These are phyloP conservation scores for Pseudorectes ferrugineus DNA, from an alignment of 2,113 vertebrate genomes.

Conservation along the genomic window DNA sequence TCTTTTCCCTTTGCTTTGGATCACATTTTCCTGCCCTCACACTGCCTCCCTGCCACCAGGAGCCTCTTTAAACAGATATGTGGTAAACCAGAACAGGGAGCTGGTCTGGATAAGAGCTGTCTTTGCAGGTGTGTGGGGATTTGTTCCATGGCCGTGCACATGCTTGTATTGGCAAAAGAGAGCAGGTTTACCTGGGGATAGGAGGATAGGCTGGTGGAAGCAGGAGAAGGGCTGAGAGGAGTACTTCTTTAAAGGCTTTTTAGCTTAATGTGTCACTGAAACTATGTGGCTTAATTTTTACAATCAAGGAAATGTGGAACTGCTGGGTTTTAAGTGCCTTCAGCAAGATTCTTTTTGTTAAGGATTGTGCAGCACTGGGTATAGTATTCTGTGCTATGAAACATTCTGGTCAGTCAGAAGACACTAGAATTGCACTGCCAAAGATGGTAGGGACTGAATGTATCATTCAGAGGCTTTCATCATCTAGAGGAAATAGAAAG, in stretches of 20 bases:
- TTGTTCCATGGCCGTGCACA: background rate
- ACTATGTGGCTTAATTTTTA: background rate
- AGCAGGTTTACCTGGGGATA: background rate
- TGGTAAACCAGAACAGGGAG: background rate
- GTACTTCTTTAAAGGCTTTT: background rate
- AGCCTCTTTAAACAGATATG: background rate
- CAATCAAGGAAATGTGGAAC: background rate
- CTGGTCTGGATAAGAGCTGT: background rate
- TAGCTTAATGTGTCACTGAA: background rate
- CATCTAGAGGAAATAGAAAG: background rate
- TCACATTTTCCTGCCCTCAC: background rate
- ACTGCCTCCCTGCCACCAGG: background rate
- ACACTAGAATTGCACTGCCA: background rate
- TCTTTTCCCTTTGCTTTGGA: background rate
- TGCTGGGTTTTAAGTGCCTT: background rate
- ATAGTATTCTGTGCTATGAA: background rate
- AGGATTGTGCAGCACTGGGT: background rate
- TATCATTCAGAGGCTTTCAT: background rate
- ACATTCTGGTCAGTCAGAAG: background rate
- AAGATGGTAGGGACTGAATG: background rate
- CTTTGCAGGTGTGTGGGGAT: background rate
- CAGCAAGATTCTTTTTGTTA: background rate
- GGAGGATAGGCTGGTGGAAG: background rate
- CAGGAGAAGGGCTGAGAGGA: background rate
- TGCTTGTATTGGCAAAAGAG: background rate